Evolutionary conservation across 2,888 invertebrate genomes (phyloP), one percentile per base, ranked within the genome.

Genomic region (Chalcis sispes): DNA sequence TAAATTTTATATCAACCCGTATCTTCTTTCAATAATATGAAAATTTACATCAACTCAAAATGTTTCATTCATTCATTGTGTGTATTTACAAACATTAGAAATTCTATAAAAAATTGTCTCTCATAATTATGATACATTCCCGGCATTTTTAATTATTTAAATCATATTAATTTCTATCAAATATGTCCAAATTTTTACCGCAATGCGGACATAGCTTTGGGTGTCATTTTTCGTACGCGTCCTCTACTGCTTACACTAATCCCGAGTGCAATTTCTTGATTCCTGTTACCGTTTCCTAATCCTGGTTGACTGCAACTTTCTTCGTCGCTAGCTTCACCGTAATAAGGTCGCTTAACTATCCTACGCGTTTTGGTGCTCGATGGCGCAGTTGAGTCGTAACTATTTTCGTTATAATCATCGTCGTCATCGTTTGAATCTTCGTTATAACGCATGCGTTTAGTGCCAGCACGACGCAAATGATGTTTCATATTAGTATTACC

Each of bases 151-250:
- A n/a, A n/a, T n/a, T n/a, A n/a, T n/a, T n/a, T n/a, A n/a, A n/a
- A n/a, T n/a, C n/a, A n/a, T 62, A 62, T 4, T 25, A 62, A 50
- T 54, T n/a, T 50, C 10, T 42, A 71, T 62, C 8, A 42, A 62
- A 29, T 20, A 5, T 70, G 36, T 10, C n/a, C 54, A 52, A n/a
- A 40, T n/a, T 25, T 52, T 46, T 72, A 78, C 58, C 72, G 36
- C 7, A 75, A 18, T 3, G 75, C 78, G 20, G 75, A 76, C 72
- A 75, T 69, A 27, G 95, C 95, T 86, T 95, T 93, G 72, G 94
- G 93, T 29, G 96, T 96, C 82, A 96, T 92, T 88, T 94, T 95
- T 67, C 97, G 91, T 72, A 97, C 92, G 52, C 97, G 92, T 1
- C 97, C 97, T 67, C 97, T 91, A 82, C 96, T 96, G 86, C 95